Conservation (phyloP, 2,888 invertebrate species). For the Sepioteuthis lessoniana region DNA sequence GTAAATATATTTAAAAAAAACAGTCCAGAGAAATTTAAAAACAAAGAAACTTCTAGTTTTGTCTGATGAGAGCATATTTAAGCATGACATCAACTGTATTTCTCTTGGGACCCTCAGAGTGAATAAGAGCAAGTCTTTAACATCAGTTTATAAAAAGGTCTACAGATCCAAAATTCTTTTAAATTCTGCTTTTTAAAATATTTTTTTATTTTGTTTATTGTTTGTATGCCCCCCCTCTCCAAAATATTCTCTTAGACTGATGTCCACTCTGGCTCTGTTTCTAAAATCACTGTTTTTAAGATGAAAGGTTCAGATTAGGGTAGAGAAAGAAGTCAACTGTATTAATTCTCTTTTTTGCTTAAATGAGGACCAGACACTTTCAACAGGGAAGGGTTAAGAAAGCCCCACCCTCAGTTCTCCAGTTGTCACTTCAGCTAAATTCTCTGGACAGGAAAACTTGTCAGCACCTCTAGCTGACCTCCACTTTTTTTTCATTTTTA, state of each 20-base stretch:
- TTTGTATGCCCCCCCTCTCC: not conserved
- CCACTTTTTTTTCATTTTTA: no score
- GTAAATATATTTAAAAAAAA: no score
- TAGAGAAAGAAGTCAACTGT: not conserved
- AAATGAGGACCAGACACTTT: not conserved
- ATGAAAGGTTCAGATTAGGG: not conserved
- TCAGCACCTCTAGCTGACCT: not conserved
- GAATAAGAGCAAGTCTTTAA: no score
- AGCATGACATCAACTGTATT: no score
- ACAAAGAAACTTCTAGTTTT: no score
- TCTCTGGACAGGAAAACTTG: conserved; percentile 8
- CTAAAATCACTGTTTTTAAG: not conserved
- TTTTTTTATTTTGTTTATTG: not conserved
- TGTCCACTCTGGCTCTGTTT: not conserved
- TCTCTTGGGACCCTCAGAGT: no score
- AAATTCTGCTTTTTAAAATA: not conserved
- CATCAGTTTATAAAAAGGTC: no score
- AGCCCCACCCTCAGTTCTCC: not conserved
- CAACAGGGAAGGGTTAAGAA: not conserved
- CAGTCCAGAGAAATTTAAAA: no score
- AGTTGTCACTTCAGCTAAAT: conserved; percentile 6
- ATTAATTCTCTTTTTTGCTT: not conserved
- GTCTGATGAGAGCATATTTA: no score
- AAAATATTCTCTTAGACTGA: not conserved
- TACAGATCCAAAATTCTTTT: not conserved